phyloP scores from a whole-genome alignment of 1,140 invertebrate species.

The Orchestia grillus region DNA sequence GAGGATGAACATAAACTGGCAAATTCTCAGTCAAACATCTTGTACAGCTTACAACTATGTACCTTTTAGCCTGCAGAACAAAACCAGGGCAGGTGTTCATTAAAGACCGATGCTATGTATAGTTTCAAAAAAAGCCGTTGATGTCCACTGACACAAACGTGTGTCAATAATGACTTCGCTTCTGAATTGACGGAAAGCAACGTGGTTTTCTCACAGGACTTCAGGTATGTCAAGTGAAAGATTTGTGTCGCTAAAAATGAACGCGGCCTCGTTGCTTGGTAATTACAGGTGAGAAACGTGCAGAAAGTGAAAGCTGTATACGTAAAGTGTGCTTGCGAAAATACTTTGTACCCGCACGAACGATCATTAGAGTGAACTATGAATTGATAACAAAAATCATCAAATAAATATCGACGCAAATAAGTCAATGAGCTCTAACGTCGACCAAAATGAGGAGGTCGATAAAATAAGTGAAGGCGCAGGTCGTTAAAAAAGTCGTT shows the following conservation, averaged over 20 bases:
- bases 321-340: neutral
- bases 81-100: too few species aligned
- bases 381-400: neutral
- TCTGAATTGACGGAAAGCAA: too few species aligned
- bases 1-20: too few species aligned
- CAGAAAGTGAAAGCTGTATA: neutral
- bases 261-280: neutral
- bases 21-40: too few species aligned
- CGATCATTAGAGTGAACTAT: neutral
- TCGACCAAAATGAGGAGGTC: neutral
- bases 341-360: neutral
- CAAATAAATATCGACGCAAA: neutral
- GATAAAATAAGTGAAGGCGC: constrained; percentile 43
- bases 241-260: neutral
- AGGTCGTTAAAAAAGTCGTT: constrained; percentile 56
- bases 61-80: too few species aligned
- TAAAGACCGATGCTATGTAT: too few species aligned
- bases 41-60: too few species aligned
- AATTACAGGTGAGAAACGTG: neutral
- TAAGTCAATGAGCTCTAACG: neutral
- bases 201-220: too few species aligned
- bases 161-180: too few species aligned
- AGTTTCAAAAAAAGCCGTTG: too few species aligned
- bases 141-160: too few species aligned
- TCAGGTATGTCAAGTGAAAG: too few species aligned